Base-by-base conservation (phyloP, 2,113 vertebrate species). In the Castor canadensis region DNA sequence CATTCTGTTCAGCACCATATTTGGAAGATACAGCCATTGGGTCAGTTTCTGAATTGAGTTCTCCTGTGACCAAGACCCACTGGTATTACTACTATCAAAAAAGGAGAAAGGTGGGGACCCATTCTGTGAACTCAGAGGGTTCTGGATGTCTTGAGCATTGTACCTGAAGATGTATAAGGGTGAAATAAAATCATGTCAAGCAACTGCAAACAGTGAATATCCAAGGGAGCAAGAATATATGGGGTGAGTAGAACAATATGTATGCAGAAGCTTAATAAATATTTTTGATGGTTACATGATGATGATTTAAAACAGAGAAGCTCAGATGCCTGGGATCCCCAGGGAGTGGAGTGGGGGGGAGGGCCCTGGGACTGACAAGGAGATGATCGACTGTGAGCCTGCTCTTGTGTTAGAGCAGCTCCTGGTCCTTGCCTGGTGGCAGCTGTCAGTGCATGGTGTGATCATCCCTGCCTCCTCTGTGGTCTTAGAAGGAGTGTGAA, bases 281-380 rank as follows among this genome's bases (percentile, higher is more conserved):
- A 69, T 47, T 88, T 95, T 54, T 69, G 62, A 86, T 86, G 91
- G 66, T 85, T 81, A 96, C 54, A 20, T 38, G 45, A 87, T 56
- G 66, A 72, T 90, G 38, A 79, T 89, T 96, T 62, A 88, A 80
- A 93, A 81, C 58, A 40, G 49, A 95, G 47, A n/a, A 9, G 30
- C 47, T 95, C 66, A 2, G 93, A 49, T 11, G 12, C 79, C 49
- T 6, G 24, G 76, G 58, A 40, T 67, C 71, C 91, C 24, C 8
- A 38, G 38, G 43, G 90, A 60, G 17, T 19, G 10, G 9, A 5
- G 38, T 6, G 3, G 19, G 58, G n/a, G 32, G 5, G 4, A 6
- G 54, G 82, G 30, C 52, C 3, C 32, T 0, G 82, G n/a, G 73
- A 30, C 56, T 81, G 38, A 45, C 30, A 1, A 5, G 17, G 12